These are phyloP conservation scores for Hystrix cristata DNA, from an alignment of 2,113 vertebrate species.

Conservation along the genomic window DNA sequence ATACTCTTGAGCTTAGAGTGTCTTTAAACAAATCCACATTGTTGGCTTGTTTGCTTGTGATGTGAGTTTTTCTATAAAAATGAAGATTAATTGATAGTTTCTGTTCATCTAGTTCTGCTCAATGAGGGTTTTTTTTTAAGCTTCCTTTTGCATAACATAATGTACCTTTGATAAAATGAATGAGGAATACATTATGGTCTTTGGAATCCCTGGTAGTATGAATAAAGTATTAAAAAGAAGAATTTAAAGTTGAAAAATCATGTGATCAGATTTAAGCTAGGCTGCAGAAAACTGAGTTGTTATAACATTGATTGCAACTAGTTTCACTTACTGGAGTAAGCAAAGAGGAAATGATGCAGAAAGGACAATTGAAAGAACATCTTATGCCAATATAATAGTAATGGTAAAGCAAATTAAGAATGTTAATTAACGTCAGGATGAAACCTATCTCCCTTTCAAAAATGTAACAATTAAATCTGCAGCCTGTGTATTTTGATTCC, in stretches of 20 bases:
- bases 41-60: neutral
- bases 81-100: neutral
- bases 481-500: neutral
- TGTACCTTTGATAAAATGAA: neutral
- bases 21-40: neutral
- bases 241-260: neutral
- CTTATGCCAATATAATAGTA: neutral
- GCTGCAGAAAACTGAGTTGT: neutral
- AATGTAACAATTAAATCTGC: neutral
- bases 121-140: neutral
- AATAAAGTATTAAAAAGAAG: constrained; percentile 24
- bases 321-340: neutral
- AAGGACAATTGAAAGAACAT: neutral
- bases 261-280: neutral
- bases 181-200: neutral
- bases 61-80: neutral
- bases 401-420: neutral
- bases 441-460: neutral
- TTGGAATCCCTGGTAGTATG: neutral
- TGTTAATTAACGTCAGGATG: neutral
- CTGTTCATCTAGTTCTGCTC: neutral
- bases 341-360: neutral
- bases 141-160: neutral
- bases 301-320: neutral
- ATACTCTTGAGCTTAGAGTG: neutral